These are phyloP conservation scores for Anguilla marmorata DNA, from an alignment of 2,797 vertebrate species.

Conservation along the genomic window DNA sequence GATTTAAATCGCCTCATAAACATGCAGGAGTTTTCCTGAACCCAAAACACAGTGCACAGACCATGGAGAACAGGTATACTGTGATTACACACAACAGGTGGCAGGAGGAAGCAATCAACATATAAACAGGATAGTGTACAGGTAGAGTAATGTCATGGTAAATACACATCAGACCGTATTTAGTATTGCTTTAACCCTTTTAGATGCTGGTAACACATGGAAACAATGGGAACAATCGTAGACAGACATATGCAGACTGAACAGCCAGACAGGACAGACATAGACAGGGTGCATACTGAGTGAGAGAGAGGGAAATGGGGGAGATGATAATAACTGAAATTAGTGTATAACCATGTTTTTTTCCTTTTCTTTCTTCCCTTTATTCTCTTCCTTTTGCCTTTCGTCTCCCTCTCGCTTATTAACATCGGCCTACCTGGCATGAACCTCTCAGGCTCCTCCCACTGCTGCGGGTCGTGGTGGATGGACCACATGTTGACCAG, in stretches of 20 bases:
- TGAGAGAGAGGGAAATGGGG: too few relatives aligned
- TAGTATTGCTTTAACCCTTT: too few relatives aligned
- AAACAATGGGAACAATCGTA: too few relatives aligned
- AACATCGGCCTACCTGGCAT: constrained; percentile 63
- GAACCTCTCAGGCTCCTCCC: constrained; percentile 71
- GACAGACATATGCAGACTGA: too few relatives aligned
- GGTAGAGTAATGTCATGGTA: not conserved
- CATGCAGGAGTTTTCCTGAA: not conserved
- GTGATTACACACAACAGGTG: not conserved
- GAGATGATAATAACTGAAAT: too few relatives aligned
- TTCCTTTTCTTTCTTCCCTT: not conserved
- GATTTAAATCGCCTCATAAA: not conserved
- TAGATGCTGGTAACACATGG: too few relatives aligned
- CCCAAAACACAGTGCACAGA: not conserved
- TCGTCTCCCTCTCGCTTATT: not conserved
- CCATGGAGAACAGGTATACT: not conserved
- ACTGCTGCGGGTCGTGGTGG: constrained; percentile 71
- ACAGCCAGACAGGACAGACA: too few relatives aligned
- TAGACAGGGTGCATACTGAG: too few relatives aligned
- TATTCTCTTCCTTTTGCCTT: not conserved
- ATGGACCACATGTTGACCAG: constrained; percentile 80
- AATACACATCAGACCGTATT: too few relatives aligned
- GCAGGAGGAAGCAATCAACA: not conserved
- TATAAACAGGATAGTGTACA: not conserved
- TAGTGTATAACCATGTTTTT: too few relatives aligned